Conservation (phyloP, 2,797 vertebrate species). For the Phalanger gymnotis region DNA sequence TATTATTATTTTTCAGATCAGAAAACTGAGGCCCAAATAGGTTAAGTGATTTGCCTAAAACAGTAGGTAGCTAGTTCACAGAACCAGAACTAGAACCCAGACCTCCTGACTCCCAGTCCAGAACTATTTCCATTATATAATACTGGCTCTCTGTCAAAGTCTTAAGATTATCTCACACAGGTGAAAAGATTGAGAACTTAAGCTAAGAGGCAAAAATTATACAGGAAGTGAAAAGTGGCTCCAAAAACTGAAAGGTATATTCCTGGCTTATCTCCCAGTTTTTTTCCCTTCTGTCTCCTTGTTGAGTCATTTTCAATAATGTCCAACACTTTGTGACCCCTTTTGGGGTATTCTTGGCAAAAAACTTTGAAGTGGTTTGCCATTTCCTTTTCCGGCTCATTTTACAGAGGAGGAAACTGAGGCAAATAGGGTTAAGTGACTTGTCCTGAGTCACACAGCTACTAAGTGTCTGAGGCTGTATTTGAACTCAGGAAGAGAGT, state of each 20-base stretch:
- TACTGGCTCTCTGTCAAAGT: neutral
- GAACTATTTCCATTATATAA: neutral
- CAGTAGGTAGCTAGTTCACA: neutral
- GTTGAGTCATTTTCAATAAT: neutral
- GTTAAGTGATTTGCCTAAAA: neutral
- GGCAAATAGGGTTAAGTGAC: neutral
- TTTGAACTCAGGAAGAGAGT: neutral
- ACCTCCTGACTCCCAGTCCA: neutral
- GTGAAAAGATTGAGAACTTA: neutral
- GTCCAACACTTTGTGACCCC: no score
- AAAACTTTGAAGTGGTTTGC: neutral
- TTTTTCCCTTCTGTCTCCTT: slow-evolving; percentile 1
- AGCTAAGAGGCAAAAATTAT: neutral
- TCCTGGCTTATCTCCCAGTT: neutral
- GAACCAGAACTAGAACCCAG: neutral
- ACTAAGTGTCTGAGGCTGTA: neutral
- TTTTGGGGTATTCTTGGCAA: neutral
- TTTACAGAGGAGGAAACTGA: neutral
- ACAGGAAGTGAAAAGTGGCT: neutral
- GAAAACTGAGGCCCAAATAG: neutral
- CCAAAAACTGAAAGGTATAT: neutral
- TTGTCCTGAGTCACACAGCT: neutral
- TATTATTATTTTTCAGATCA: neutral
- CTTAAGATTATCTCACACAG: neutral
- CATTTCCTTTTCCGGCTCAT: neutral